These are phyloP conservation scores for Oreortyx pictus DNA, from an alignment of 2,797 vertebrate genomes.

Conservation along the genomic window DNA sequence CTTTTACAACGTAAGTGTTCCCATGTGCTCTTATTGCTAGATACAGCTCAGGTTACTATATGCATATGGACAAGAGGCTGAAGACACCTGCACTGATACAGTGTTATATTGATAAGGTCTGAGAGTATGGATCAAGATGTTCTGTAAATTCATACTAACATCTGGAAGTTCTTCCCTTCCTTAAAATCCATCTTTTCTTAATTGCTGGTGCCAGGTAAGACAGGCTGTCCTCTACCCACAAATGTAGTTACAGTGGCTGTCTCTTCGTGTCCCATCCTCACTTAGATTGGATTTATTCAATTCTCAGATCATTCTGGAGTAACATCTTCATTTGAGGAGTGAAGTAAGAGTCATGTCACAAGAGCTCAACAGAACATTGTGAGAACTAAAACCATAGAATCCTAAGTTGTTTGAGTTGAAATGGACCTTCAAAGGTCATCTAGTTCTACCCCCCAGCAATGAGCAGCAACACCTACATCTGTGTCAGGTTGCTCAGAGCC, in stretches of 20 bases:
- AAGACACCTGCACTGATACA: background rate
- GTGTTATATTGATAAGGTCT: background rate
- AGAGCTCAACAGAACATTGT: background rate
- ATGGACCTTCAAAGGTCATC: too few relatives aligned
- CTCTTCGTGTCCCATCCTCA: background rate
- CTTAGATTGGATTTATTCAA: background rate
- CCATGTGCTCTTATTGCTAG: background rate
- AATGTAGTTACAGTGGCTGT: background rate
- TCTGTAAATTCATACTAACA: background rate
- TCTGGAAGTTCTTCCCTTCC: background rate
- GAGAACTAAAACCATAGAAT: too few relatives aligned
- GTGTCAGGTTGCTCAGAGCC: too few relatives aligned
- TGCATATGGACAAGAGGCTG: background rate
- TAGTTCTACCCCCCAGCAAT: too few relatives aligned
- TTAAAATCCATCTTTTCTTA: background rate
- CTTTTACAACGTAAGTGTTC: background rate
- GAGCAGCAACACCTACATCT: too few relatives aligned
- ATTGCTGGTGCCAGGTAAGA: background rate
- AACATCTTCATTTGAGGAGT: background rate
- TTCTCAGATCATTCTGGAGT: background rate
- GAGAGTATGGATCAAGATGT: background rate
- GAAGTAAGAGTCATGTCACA: background rate
- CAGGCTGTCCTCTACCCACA: accelerated
- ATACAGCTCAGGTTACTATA: background rate
- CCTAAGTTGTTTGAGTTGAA: too few relatives aligned